phyloP scores from a whole-genome alignment of 2,113 vertebrate species.

The Hippopotamus amphibius region DNA sequence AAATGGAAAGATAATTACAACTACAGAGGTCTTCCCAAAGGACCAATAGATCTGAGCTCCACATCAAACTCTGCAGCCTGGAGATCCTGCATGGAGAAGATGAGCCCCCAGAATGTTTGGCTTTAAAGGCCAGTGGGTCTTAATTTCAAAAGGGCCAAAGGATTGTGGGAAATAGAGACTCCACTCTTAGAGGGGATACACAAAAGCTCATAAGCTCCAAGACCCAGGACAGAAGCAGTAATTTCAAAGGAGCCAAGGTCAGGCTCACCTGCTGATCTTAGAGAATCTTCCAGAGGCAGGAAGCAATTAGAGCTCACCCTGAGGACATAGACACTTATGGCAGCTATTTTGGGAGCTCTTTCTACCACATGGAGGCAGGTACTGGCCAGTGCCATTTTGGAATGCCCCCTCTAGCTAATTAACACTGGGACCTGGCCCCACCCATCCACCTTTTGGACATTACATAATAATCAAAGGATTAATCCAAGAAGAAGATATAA shows the following conservation, averaged over 20 bases:
- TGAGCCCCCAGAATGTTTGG: background rate
- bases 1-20: background rate
- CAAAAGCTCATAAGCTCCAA: background rate
- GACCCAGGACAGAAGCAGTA: background rate
- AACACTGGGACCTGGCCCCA: background rate
- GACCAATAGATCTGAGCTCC: background rate
- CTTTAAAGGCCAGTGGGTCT: background rate
- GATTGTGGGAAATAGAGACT: background rate
- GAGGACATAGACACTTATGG: background rate
- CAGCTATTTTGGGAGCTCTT: background rate
- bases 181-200: background rate
- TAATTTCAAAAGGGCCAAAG: background rate
- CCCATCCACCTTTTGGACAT: background rate
- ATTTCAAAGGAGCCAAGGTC: background rate
- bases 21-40: background rate
- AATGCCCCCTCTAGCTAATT: background rate
- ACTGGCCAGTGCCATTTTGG: background rate
- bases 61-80: background rate
- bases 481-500: background rate
- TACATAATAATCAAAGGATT: background rate
- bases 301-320: background rate
- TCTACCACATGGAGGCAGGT: background rate
- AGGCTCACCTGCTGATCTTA: background rate
- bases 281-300: background rate
- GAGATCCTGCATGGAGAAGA: background rate